Percentiles rank a stretch among this genome's conserved stretches.
phyloP scores from a whole-genome alignment of 2,888 invertebrate genomes.

The Parasteatoda lunata region DNA sequence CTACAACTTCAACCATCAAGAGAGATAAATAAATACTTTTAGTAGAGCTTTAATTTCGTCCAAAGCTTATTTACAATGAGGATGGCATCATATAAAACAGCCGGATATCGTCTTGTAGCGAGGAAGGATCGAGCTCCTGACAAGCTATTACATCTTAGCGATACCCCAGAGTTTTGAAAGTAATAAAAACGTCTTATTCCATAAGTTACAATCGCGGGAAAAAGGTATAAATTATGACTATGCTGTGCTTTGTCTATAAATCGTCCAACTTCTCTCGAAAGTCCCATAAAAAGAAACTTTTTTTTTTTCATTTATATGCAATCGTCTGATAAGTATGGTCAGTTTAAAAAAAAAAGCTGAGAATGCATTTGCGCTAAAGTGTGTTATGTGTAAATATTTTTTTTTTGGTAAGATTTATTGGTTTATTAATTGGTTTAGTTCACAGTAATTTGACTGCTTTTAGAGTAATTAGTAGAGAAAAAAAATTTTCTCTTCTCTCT shows the following conservation, averaged over 20 bases:
- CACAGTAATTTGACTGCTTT: no score
- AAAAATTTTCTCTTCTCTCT: no score
- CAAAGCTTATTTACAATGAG: not conserved
- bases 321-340: not conserved
- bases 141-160: constrained; percentile 4
- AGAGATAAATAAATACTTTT: not conserved
- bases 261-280: constrained; percentile 4
- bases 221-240: constrained; percentile 23
- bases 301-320: not conserved
- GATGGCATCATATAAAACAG: not conserved
- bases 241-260: constrained; percentile 11
- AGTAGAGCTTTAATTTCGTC: not conserved
- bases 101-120: constrained; percentile 6
- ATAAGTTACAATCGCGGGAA: not conserved
- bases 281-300: constrained; percentile 1
- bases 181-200: constrained; percentile 6
- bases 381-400: no score
- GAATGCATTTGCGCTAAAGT: no score
- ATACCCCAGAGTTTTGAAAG: constrained; percentile 23
- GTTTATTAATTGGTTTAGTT: no score
- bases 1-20: no score
- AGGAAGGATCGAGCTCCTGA: not conserved
- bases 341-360: not conserved
- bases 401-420: no score
- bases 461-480: no score